Evolutionary conservation across 2,113 vertebrate genomes (phyloP).

Genomic region (Cettia cetti): DNA sequence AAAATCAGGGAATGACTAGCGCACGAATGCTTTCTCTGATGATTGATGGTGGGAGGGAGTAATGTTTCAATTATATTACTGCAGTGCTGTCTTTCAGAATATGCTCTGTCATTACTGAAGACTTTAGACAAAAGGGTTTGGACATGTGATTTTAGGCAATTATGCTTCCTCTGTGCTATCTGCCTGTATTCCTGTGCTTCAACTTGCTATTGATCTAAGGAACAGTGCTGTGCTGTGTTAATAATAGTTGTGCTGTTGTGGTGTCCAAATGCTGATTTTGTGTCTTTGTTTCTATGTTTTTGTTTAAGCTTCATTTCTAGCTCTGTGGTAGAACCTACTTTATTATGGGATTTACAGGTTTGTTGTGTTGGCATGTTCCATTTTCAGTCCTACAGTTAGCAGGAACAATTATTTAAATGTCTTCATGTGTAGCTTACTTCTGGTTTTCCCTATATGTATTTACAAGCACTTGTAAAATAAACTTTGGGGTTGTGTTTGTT

Average conservation of each 20-base stretch:
- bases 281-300: background rate
- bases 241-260: background rate
- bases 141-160: background rate
- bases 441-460: background rate
- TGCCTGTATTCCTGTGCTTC: background rate
- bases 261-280: background rate
- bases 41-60: background rate
- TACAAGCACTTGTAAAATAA: background rate
- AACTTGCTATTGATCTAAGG: background rate
- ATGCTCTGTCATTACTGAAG: background rate
- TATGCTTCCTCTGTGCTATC: background rate
- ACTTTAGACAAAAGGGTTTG: background rate
- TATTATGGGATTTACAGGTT: background rate
- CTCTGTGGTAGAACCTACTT: background rate
- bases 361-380: background rate
- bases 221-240: background rate
- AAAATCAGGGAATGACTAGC: background rate
- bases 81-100: background rate
- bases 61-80: background rate
- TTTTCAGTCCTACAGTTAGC: background rate
- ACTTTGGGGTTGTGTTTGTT: background rate
- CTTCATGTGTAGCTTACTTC: background rate
- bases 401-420: background rate
- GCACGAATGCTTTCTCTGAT: background rate
- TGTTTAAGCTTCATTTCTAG: background rate